These are phyloP conservation scores for Drosophila sucinea DNA, from an alignment of 1,140 invertebrate genomes.

Conservation along the genomic window DNA sequence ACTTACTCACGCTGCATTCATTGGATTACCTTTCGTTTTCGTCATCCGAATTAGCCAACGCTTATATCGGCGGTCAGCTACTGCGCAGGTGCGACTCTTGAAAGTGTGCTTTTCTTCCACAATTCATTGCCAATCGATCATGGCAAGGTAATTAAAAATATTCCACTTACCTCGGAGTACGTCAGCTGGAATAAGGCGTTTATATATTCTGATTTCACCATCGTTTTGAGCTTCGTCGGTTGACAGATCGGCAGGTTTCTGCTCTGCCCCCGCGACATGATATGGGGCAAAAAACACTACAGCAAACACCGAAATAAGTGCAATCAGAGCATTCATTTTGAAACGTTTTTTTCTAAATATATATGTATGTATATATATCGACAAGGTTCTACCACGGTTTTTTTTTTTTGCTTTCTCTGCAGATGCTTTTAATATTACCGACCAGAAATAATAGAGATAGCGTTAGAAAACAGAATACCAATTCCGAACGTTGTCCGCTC, in stretches of 20 bases:
- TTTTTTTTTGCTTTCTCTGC: neutral
- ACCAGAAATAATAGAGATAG: constrained; percentile 15
- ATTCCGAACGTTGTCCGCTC: constrained; percentile 39
- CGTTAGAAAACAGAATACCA: constrained; percentile 14
- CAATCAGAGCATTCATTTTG: constrained; percentile 48
- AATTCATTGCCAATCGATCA: neutral
- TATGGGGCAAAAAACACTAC: constrained; percentile 24
- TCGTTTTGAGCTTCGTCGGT: constrained; percentile 50
- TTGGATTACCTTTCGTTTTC: constrained; percentile 28
- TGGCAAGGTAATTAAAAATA: neutral
- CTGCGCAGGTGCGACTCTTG: constrained; percentile 4
- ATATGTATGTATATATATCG: neutral
- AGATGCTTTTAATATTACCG: neutral
- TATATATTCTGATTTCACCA: constrained; percentile 87
- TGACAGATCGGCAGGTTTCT: constrained; percentile 16
- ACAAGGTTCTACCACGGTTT: constrained; percentile 18
- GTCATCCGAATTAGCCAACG: constrained; percentile 5
- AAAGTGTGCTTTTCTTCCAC: neutral
- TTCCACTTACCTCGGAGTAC: constrained; percentile 88
- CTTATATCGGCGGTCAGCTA: neutral
- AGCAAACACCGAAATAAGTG: constrained; percentile 23
- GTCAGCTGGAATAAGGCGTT: constrained; percentile 92
- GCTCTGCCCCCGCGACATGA: constrained; percentile 18
- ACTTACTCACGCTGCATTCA: constrained; percentile 8
- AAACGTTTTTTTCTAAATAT: neutral